Base-by-base conservation (phyloP, 1,140 invertebrate genomes). In the Pseudoatta argentina region DNA sequence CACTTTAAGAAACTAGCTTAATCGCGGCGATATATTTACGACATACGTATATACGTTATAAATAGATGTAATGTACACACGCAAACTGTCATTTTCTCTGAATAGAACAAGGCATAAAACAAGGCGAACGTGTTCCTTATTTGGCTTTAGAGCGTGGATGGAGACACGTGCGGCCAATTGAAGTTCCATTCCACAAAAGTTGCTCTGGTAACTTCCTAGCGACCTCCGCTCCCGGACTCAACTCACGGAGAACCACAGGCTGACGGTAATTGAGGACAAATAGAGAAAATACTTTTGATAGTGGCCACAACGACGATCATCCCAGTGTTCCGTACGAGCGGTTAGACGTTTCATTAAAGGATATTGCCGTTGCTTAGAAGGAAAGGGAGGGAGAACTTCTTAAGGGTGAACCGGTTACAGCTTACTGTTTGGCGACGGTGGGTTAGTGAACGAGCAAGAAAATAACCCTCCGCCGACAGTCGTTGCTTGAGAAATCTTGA, bases 191-290 rank as follows among this genome's bases (percentile, higher is more conserved):
- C 76, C 73, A 57, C 75, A 88, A 91, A 87, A 91, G 73, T 90
- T 89, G 87, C 21, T 57, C 48, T 21, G 51, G 53, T 66, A 86
- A 77, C 79, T 83, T 81, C 66, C 75, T 66, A 57, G 66, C 78
- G 85, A 86, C 87, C 78, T 73, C 72, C 24, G 82, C 64, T 86
- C 53, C 48, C 44, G 44, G 21, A 39, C 59, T 67, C 39, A 69
- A 30, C 69, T 86, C 87, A 86, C 86, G 73, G 21, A 86, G 59
- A 72, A 82, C 48, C 72, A 16, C 55, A 53, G 79, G 39, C 53
- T 51, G 88, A 89, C 87, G 86, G 82, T 91, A 92, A 92, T 92
- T 91, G 91, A 79, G 69, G 87, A 86, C 91, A 93, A 93, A 91
- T 90, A 88, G 91, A 92, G 91, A 89, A 92, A 91, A 89, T 79